Conservation (phyloP, 2,113 vertebrate species). For the Phylloscopus trochilus region DNA sequence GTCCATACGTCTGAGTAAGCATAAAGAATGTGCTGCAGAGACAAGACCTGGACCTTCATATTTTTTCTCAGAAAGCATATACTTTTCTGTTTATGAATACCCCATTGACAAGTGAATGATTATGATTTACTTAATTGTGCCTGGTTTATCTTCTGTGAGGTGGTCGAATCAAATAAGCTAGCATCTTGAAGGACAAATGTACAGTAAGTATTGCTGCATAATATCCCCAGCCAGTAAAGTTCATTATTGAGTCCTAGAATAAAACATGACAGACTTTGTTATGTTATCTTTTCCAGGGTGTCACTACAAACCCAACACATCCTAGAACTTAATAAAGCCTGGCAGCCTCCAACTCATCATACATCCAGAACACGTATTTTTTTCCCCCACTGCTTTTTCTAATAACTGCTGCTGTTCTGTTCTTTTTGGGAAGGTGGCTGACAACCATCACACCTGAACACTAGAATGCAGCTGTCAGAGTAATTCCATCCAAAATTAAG, state of each 20-base stretch:
- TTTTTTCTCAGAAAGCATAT: neutral
- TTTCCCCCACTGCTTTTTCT: neutral
- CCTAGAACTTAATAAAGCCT: neutral
- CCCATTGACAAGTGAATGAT: neutral
- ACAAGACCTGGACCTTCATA: neutral
- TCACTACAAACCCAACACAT: neutral
- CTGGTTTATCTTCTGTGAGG: neutral
- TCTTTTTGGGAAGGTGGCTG: neutral
- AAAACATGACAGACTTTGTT: neutral
- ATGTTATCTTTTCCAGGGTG: neutral
- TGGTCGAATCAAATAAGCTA: neutral
- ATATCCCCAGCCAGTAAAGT: neutral
- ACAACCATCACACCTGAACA: neutral
- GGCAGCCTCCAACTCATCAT: neutral
- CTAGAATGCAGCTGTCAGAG: neutral
- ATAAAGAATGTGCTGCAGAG: neutral
- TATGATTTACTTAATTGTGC: neutral
- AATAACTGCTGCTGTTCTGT: neutral
- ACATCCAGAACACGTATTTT: rapidly evolving
- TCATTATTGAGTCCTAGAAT: neutral
- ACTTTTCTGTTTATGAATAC: neutral
- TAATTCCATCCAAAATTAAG: neutral
- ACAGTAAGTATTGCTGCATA: neutral
- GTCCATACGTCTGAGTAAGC: neutral
- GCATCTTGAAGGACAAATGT: neutral